Percentiles rank a stretch among this genome's conserved stretches.
Evolutionary conservation across 2,113 vertebrate species (phyloP).

Genomic region (Apodemus speciosus): DNA sequence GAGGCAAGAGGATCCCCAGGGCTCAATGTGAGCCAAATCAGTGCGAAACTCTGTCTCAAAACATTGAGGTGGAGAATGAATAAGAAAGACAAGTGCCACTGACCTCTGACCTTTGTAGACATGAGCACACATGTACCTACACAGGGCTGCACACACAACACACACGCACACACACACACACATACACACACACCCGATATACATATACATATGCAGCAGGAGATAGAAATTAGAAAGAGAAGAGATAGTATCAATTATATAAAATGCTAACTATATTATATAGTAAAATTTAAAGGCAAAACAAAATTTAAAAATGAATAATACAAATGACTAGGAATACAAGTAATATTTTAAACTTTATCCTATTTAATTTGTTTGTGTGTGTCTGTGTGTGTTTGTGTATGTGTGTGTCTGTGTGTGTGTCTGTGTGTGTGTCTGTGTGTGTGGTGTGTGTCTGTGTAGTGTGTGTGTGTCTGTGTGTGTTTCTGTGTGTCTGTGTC

Average conservation of each 20-base stretch:
- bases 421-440: neutral
- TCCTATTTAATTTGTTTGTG: neutral
- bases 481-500: neutral
- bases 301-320: neutral
- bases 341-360: neutral
- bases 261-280: neutral
- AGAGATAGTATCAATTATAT: neutral
- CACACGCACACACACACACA: too few relatives aligned
- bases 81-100: neutral
- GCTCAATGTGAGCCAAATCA: neutral
- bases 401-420: neutral
- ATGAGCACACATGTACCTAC: neutral
- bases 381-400: neutral
- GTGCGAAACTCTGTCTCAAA: neutral
- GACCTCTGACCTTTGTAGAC: neutral
- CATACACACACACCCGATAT: neutral
- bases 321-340: neutral
- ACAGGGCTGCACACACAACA: neutral
- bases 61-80: neutral
- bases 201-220: neutral
- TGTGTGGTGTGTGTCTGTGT: neutral
- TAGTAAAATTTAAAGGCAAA: constrained; percentile 37
- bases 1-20: neutral
- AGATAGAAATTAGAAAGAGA: constrained; percentile 34
- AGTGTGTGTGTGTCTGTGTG: neutral